Evolutionary conservation across 2,797 vertebrate genomes (phyloP).

Genomic region (Coluber constrictor): DNA sequence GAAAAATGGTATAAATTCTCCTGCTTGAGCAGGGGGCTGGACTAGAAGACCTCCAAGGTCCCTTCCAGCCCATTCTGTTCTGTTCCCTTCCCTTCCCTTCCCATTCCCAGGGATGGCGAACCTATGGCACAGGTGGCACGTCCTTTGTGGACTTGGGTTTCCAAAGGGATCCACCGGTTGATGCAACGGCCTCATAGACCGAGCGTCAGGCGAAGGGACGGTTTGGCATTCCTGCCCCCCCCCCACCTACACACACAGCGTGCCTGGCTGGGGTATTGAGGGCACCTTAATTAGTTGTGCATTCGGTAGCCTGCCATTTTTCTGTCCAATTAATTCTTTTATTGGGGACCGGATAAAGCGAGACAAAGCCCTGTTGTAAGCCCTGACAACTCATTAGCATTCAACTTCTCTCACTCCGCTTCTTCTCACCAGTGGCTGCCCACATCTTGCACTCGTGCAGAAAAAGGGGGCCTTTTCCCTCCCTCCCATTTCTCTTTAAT

Average conservation of each 20-base stretch:
- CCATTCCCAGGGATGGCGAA: too few relatives aligned
- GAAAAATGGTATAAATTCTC: too few relatives aligned
- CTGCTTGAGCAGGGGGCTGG: too few relatives aligned
- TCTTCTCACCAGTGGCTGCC: not conserved
- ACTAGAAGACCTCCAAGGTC: too few relatives aligned
- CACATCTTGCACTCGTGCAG: not conserved
- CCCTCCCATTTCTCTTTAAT: not conserved
- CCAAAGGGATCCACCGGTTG: not conserved
- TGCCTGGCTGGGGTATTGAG: slow-evolving; percentile 83
- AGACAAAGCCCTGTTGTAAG: slow-evolving; percentile 77
- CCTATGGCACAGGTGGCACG: too few relatives aligned
- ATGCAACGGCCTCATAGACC: not conserved
- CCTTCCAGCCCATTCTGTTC: too few relatives aligned
- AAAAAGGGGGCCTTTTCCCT: not conserved
- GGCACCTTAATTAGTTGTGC: slow-evolving; percentile 93
- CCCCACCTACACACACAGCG: not conserved
- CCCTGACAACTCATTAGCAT: not conserved
- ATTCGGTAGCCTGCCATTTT: slow-evolving; percentile 96
- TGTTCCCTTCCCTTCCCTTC: too few relatives aligned
- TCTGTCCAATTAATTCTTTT: slow-evolving; percentile 99
- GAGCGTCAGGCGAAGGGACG: not conserved
- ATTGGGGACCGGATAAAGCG: slow-evolving; percentile 93
- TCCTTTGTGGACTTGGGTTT: not conserved
- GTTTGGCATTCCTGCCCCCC: not conserved
- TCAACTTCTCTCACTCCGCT: not conserved